These are phyloP conservation scores for Nesoenas mayeri DNA, from an alignment of 2,113 vertebrate species.

Conservation along the genomic window DNA sequence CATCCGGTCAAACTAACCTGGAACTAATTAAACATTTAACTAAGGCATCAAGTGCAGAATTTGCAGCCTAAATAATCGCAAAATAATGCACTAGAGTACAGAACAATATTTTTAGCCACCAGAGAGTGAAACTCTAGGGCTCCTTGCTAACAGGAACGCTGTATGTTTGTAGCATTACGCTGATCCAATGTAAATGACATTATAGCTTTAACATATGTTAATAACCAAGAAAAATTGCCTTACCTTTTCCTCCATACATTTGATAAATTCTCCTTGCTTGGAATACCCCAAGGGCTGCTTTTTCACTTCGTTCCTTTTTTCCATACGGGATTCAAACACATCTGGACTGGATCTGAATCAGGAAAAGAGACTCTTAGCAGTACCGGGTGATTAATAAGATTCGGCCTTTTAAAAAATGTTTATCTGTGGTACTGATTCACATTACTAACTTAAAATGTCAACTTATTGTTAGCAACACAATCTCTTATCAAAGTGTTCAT, in stretches of 20 bases:
- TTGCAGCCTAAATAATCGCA: not conserved
- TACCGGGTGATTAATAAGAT: not conserved
- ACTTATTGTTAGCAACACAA: not conserved
- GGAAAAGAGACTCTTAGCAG: not conserved
- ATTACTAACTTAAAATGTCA: not conserved
- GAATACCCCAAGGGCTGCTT: slow-evolving; percentile 84
- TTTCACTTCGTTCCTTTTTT: slow-evolving; percentile 78
- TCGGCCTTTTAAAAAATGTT: not conserved
- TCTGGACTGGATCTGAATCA: slow-evolving; percentile 82
- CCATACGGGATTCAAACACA: slow-evolving; percentile 83
- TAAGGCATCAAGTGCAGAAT: not conserved
- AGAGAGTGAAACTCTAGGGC: not conserved
- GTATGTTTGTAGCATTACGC: not conserved
- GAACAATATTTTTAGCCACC: not conserved
- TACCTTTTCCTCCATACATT: slow-evolving; percentile 85
- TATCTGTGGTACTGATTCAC: accelerated
- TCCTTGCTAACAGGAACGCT: accelerated
- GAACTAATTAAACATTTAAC: not conserved
- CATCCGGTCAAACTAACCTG: not conserved
- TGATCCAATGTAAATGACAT: not conserved
- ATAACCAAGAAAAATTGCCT: not conserved
- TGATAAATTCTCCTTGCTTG: slow-evolving; percentile 87
- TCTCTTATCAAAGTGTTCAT: not conserved
- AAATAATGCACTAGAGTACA: not conserved
- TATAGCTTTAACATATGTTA: not conserved